Percentiles rank a stretch among this genome's conserved stretches.
Conservation (phyloP, 2,113 vertebrate genomes). For the Atlantisia rogersi region DNA sequence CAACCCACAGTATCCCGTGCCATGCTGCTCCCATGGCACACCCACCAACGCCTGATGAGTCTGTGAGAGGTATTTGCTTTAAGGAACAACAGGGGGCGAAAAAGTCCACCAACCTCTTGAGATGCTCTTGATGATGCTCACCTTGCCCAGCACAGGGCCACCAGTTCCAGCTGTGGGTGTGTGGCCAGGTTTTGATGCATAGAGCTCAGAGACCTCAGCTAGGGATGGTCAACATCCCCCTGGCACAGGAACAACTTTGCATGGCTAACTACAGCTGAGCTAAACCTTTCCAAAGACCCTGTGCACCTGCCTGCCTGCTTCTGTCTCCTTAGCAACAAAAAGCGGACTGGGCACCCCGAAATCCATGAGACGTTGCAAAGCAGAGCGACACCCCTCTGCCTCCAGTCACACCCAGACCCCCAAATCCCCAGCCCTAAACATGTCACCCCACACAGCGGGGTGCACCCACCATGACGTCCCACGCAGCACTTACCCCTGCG, state of each 20-base stretch:
- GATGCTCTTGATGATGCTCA: neutral
- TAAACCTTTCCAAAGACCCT: neutral
- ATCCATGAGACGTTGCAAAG: neutral
- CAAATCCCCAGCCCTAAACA: neutral
- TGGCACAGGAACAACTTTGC: rapidly evolving
- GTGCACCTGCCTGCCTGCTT: neutral
- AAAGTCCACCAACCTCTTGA: neutral
- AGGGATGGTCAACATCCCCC: too few relatives aligned
- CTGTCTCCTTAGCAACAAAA: neutral
- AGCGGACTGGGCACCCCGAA: neutral
- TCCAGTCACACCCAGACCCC: neutral
- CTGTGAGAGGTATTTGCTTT: neutral
- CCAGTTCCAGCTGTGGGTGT: neutral
- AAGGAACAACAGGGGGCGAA: neutral
- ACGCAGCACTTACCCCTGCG: rapidly evolving
- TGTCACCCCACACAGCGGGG: rapidly evolving
- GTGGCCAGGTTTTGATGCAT: neutral
- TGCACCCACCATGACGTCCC: neutral
- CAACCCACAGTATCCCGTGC: neutral
- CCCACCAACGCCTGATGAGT: neutral
- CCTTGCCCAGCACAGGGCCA: neutral
- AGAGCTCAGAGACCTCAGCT: neutral
- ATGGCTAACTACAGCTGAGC: neutral
- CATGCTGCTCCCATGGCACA: neutral
- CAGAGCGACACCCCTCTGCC: neutral